Evolutionary conservation across 2,113 vertebrate species (phyloP), one percentile per base, ranked within the genome.

Genomic region (Pachyramphus minor): DNA sequence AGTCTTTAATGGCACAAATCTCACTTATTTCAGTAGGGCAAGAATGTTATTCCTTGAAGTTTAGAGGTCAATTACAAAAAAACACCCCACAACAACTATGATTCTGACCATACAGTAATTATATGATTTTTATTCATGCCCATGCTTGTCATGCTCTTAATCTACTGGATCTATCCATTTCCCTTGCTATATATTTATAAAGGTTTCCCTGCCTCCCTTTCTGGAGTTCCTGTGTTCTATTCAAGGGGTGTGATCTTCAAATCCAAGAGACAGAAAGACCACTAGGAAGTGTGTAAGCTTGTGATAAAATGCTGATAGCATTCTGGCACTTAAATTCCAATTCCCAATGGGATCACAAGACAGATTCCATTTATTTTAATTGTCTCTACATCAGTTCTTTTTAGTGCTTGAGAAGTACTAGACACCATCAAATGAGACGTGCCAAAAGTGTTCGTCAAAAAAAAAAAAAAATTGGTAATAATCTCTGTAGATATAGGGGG

Each of bases 331-430:
- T 92, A 50, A 74, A 74, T 76, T 81, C 59, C 10, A 56, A 39
- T 67, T 92, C 71, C 53, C 77, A 82, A 8, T 33, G n/a, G 83
- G 68, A 37, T 85, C 63, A 74, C 35, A 59, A 90, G 67, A n/a
- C 33, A 80, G 64, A 90, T 89, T 87, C 47, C 47, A 64, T 91
- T 94, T 74, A 56, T 84, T 92, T 93, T 90, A 90, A 64, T 81
- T 93, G 59, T 81, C 44, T 88, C 60, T 88, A 39, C n/a, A 60
- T 78, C 73, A 78, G 52, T 74, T 85, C 49, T 74, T 95, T 91
- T 75, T 56, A 90, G 62, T 49, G 35, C 76, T 53, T 78, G 58
- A 78, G 37, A 45, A 81, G 44, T 45, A 86, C 92, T 94, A 85
- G 76, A 92, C 60, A 68, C 16, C 37, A 75, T 89, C 68, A 87